Percentiles rank a stretch among this genome's conserved stretches.
These are phyloP conservation scores for Sparus aurata DNA, from an alignment of 2,797 vertebrate genomes.

Conservation along the genomic window DNA sequence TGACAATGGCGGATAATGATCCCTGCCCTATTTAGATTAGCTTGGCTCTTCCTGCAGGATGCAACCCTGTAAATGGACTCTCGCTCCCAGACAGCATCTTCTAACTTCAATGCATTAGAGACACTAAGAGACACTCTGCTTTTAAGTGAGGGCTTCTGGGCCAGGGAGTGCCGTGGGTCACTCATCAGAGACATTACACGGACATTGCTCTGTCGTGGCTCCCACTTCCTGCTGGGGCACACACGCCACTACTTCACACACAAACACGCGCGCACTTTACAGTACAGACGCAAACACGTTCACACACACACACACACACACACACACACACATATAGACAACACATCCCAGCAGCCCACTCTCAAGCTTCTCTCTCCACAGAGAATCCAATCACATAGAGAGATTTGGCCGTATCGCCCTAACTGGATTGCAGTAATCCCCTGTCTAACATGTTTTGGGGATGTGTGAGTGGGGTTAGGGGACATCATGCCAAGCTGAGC, in stretches of 20 bases:
- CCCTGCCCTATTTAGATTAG: constrained; percentile 70
- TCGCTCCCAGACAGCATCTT: constrained; percentile 69
- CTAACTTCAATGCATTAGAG: constrained; percentile 79
- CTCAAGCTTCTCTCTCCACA: constrained; percentile 60
- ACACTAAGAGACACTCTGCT: constrained; percentile 72
- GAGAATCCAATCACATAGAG: constrained; percentile 83
- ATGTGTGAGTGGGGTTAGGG: constrained; percentile 80
- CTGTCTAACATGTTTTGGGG: constrained; percentile 82
- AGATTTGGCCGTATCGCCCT: constrained; percentile 82
- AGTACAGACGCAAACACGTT: constrained; percentile 20
- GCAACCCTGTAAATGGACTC: constrained; percentile 66
- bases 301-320: constrained; percentile 4
- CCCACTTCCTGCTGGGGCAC: constrained; percentile 54
- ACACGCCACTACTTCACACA: constrained; percentile 50
- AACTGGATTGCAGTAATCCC: constrained; percentile 86
- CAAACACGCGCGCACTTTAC: constrained; percentile 23
- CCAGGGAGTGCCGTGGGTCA: constrained; percentile 64
- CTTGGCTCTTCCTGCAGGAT: constrained; percentile 65
- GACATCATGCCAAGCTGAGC: constrained; percentile 78
- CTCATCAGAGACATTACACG: constrained; percentile 72
- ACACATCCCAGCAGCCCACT: constrained; percentile 62
- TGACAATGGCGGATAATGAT: constrained; percentile 72
- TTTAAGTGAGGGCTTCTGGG: constrained; percentile 72
- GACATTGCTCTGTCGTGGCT: constrained; percentile 56
- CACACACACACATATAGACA: constrained; percentile 38